Evolutionary conservation across 2,113 vertebrate genomes (phyloP).

Genomic region (Nothocercus nigrocapillus): DNA sequence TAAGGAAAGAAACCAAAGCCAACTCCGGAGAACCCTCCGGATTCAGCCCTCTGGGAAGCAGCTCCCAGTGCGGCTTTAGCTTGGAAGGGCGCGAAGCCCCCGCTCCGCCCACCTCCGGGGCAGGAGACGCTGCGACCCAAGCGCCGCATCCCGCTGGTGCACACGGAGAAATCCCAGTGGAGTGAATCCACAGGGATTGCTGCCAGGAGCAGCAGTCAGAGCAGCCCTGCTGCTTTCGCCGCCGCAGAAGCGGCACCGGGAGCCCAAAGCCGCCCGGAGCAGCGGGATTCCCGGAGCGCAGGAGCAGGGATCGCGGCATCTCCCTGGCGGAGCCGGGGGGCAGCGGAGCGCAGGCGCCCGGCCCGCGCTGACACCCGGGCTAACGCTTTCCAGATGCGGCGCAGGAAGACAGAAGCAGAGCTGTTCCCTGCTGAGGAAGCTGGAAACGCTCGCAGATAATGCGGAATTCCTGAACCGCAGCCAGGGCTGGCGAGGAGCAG

Average conservation of each 20-base stretch:
- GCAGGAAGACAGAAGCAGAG: conserved; percentile 65
- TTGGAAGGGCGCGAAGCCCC: too few species aligned
- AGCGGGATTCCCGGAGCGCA: accelerated
- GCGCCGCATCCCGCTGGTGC: background rate
- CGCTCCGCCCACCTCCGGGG: too few species aligned
- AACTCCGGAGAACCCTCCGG: background rate
- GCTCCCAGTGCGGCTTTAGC: too few species aligned
- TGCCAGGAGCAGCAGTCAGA: background rate
- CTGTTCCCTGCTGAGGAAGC: conserved; percentile 77
- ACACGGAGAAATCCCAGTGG: accelerated
- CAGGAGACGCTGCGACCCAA: background rate
- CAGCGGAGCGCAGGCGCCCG: background rate
- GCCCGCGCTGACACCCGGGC: conserved; percentile 49
- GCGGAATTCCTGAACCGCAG: conserved; percentile 67
- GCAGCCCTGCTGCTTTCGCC: background rate
- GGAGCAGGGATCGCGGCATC: background rate
- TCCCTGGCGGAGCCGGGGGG: background rate
- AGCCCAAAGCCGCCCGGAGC: background rate
- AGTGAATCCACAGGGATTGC: background rate
- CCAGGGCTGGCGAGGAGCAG: conserved; percentile 46
- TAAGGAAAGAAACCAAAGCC: background rate
- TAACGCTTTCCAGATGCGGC: conserved; percentile 78
- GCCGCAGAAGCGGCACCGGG: background rate
- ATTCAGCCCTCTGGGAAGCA: too few species aligned
- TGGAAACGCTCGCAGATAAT: conserved; percentile 64